Base-by-base conservation (phyloP, 2,888 invertebrate genomes). In the Eupithecia subumbrata region DNA sequence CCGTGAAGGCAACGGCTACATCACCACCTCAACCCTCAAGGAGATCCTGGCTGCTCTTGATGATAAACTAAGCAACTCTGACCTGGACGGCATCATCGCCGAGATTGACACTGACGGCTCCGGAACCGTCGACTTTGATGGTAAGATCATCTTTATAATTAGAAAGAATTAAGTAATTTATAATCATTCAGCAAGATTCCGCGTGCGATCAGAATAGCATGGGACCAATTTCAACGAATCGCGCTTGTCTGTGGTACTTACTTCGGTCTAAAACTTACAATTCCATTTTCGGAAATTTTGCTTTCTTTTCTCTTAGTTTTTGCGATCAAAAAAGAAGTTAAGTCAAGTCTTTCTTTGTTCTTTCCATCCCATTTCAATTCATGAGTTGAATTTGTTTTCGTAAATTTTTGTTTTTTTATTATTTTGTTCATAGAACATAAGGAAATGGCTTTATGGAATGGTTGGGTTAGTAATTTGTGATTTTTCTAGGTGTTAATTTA, bases 81-180 rank as follows among this genome's bases (percentile, higher is more conserved):
- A 99, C 90, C 96, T 99, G 83, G 99, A 99, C 90, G 99, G 98
- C 83, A 99, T 99, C 95, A 99, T 99, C 90, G 97, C 98, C 86
- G 99, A 99, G 95, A 99, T 99, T 86, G 99, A 99, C 94, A 98
- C 99, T 78, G 99, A 99, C 92, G 99, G 99, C 74, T 99, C 99
- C 81, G 99, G 99, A 88, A 99, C 99, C 82, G 99, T 99, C 82
- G 99, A 99, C 94, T 99, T 99, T 92, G 99, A 99, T 95, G 99
- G 99, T 99, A 93, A 90, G 76, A 82, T 45, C 43, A 14, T 68
- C 1, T 43, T 25, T 68, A 18, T 64, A 64, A 34, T 34, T 34
- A 30, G 25, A 5, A 8, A 2, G 7, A 63, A 63, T 30, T 30
- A 1, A 16, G 63, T 30, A 5, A 25, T 63, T 30, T 52, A 52